Evolutionary conservation across 1,140 invertebrate genomes (phyloP).

Genomic region (Ceratina japonica): DNA sequence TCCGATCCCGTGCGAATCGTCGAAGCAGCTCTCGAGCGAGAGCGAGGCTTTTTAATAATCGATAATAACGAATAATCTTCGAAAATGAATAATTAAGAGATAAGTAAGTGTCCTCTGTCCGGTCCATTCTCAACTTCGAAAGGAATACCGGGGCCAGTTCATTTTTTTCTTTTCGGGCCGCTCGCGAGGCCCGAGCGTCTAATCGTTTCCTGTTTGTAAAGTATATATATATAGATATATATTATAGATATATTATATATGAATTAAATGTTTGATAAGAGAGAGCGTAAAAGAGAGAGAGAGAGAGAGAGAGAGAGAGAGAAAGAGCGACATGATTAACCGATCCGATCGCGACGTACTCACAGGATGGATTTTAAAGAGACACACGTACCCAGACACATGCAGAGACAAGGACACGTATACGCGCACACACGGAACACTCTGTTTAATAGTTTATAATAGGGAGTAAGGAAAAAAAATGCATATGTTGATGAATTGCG

Average conservation of each 20-base stretch:
- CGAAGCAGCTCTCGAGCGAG: slow-evolving; percentile 11
- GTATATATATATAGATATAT: slow-evolving; percentile 61
- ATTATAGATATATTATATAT: slow-evolving; percentile 50
- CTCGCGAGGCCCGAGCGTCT: slow-evolving; percentile 64
- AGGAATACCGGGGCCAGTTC: slow-evolving; percentile 47
- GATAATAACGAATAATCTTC: neutral
- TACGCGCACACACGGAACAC: neutral
- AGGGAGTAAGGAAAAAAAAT: slow-evolving; percentile 30
- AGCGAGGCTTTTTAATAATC: slow-evolving; percentile 9
- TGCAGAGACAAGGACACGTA: neutral
- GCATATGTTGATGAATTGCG: slow-evolving; percentile 17
- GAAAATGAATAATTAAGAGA: neutral
- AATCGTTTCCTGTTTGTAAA: slow-evolving; percentile 77
- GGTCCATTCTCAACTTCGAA: slow-evolving; percentile 61
- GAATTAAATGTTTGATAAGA: slow-evolving; percentile 44
- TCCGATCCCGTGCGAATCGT: neutral
- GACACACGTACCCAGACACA: neutral
- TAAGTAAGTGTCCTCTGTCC: slow-evolving; percentile 41
- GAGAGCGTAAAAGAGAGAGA: neutral
- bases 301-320: no score
- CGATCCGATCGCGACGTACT: slow-evolving; percentile 17
- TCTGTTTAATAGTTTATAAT: slow-evolving; percentile 29
- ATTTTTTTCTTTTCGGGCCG: slow-evolving; percentile 44
- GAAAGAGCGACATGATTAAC: neutral
- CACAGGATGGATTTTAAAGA: slow-evolving; percentile 25